Percentiles rank a stretch among this genome's conserved stretches.
These are phyloP conservation scores for Patiria pectinifera DNA, from an alignment of 53 echinoderm and acorn worm species.

Conservation along the genomic window DNA sequence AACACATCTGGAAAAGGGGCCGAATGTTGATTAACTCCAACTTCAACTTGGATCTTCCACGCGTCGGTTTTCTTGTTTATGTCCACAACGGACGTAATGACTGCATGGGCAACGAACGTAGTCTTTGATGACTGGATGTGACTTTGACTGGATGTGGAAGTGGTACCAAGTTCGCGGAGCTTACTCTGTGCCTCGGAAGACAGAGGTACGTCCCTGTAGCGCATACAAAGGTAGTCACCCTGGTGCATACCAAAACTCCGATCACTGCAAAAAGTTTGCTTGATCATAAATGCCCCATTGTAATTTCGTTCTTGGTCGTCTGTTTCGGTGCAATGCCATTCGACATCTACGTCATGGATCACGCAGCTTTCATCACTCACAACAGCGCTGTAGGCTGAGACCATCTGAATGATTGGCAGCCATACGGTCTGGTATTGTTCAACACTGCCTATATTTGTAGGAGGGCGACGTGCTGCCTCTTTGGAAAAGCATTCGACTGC, in stretches of 20 bases:
- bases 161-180: conserved; percentile 29
- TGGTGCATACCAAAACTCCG: neutral
- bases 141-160: conserved; percentile 20
- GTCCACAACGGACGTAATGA: conserved; percentile 30
- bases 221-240: conserved; percentile 65
- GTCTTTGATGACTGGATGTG: neutral
- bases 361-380: conserved; percentile 68
- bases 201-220: conserved; percentile 54
- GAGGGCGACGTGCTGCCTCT: conserved; percentile 57
- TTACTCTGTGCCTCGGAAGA: conserved; percentile 9
- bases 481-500: conserved; percentile 74
- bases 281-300: neutral
- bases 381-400: conserved; percentile 76
- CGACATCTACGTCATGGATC: conserved; percentile 73
- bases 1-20: conserved; percentile 59
- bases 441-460: conserved; percentile 49
- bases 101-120: conserved; percentile 72
- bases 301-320: neutral
- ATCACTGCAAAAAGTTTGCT: conserved; percentile 25
- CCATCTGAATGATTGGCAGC: conserved; percentile 84
- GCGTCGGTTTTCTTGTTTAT: conserved; percentile 23
- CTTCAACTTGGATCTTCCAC: conserved; percentile 43
- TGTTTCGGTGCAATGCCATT: conserved; percentile 59
- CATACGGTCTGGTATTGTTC: conserved; percentile 71
- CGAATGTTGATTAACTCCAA: conserved; percentile 55